Evolutionary conservation across 2,888 invertebrate species (phyloP), one percentile per base, ranked within the genome.

Genomic region (Euplagia quadripunctaria): DNA sequence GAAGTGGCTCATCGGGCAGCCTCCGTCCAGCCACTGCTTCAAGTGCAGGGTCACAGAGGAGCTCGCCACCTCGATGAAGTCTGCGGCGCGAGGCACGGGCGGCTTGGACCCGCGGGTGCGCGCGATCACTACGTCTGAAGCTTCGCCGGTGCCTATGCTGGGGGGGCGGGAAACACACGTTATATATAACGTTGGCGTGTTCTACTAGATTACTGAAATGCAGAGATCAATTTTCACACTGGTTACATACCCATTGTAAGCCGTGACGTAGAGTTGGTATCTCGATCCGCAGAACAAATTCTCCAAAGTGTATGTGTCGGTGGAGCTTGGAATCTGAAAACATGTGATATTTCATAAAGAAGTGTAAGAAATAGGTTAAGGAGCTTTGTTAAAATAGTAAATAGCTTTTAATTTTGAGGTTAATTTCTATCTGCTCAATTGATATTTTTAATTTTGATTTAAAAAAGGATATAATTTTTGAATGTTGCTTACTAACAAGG

Each of bases 1-100:
- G 92, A 99, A 99, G 91, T 99, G 98, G 80, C 98, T 97, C 98
- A 99, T 99, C 31, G 99, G 98, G 91, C 99, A 99, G 76, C 99
- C 99, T 72, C 99, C 99, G 91, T 98, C 98, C 76, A 98, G 97
- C 99, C 99, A 99, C 79, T 99, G 98, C 87, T 97, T 98, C 84
- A 99, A 97, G 90, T 99, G 99, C 80, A 99, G 96, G 4, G 98
- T 98, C 70, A 99, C 98, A 83, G 98, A 99, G 80, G 98, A 98
- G n/a, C 98, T 98, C 46, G 98, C 98, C 1, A 98, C 98, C 90
- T 98, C 98, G 90, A 99, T 98, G 92, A 99, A 98, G 91, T 98
- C 97, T 6, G 98, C 97, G 73, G 99, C 99, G 91, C 98, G 98
- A 0, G 99, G 99, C 73, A 98, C 97, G 64, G 98, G 98, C 4